phyloP scores from a whole-genome alignment of 2,888 invertebrate genomes.

The Agrilus cyanescens region DNA sequence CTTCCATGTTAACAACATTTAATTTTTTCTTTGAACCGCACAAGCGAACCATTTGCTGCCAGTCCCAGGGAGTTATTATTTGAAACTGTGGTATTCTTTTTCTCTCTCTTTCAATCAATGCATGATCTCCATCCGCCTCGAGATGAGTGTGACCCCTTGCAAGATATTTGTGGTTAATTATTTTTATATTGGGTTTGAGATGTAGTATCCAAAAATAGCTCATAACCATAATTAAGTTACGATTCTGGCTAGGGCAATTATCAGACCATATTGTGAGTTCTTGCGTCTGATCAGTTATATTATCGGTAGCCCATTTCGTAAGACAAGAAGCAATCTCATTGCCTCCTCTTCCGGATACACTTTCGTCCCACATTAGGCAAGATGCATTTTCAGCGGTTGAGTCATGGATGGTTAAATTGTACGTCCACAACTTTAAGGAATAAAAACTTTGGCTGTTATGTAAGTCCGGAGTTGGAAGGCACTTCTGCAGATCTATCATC shows the following conservation, averaged over 20 bases:
- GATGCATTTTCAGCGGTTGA: conserved; percentile 4
- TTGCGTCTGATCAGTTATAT: conserved; percentile 2
- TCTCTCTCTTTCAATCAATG: conserved; percentile 9
- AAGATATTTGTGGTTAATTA: conserved; percentile 17
- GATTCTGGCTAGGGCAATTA: conserved; percentile 8
- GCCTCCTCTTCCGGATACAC: conserved; percentile 13
- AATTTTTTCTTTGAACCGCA: background rate
- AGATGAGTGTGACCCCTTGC: conserved; percentile 17
- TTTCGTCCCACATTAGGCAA: conserved; percentile 17
- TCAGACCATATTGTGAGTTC: conserved; percentile 11
- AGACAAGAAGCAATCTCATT: conserved; percentile 18
- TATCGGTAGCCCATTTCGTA: conserved; percentile 13
- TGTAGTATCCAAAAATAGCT: conserved; percentile 8
- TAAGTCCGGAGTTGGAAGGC: conserved; percentile 12
- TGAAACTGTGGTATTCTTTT: conserved; percentile 10
- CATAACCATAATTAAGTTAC: conserved; percentile 5
- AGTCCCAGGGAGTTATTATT: conserved; percentile 17
- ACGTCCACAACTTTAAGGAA: conserved; percentile 13
- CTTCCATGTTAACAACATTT: conserved; percentile 3
- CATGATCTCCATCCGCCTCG: conserved; percentile 12
- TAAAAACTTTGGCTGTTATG: conserved; percentile 14
- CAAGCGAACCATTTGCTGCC: conserved; percentile 14
- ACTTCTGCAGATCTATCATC: conserved; percentile 14
- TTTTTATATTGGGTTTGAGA: conserved; percentile 6
- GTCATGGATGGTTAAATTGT: conserved; percentile 10